Evolutionary conservation across 2,888 invertebrate species (phyloP).

Genomic region (Hydriomena furcata): DNA sequence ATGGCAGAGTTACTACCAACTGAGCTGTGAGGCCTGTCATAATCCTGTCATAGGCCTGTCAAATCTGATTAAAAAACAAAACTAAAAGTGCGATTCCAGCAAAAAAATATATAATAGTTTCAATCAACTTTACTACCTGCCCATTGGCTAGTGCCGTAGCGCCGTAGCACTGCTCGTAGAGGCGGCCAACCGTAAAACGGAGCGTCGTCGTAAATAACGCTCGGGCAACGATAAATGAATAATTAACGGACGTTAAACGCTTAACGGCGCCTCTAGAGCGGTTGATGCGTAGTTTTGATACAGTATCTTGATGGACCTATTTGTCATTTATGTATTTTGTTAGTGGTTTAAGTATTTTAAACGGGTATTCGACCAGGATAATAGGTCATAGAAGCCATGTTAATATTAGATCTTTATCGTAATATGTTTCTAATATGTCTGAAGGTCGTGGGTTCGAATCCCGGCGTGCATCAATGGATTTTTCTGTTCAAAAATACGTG

Average conservation of each 20-base stretch:
- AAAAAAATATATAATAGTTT: conserved; percentile 9
- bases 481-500: too few relatives aligned
- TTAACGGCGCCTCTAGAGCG: conserved; percentile 42
- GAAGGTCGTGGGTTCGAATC: too few relatives aligned
- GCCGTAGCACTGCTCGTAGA: conserved; percentile 44
- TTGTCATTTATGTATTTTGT: conserved; percentile 10
- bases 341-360: too few relatives aligned
- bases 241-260: conserved; percentile 66
- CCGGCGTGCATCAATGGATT: too few relatives aligned
- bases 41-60: too few relatives aligned
- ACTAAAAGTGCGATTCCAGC: not conserved
- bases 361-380: too few relatives aligned
- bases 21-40: too few relatives aligned
- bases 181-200: conserved; percentile 53
- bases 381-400: too few relatives aligned
- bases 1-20: too few relatives aligned
- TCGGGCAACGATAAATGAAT: conserved; percentile 64
- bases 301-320: conserved; percentile 22
- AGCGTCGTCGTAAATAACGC: conserved; percentile 55
- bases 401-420: too few relatives aligned
- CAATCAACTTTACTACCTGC: conserved; percentile 43
- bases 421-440: too few relatives aligned
- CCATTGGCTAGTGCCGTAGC: conserved; percentile 41
- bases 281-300: conserved; percentile 33
- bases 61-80: not conserved